phyloP scores from a whole-genome alignment of 2,113 vertebrate genomes.

The Podocnemis expansa region DNA sequence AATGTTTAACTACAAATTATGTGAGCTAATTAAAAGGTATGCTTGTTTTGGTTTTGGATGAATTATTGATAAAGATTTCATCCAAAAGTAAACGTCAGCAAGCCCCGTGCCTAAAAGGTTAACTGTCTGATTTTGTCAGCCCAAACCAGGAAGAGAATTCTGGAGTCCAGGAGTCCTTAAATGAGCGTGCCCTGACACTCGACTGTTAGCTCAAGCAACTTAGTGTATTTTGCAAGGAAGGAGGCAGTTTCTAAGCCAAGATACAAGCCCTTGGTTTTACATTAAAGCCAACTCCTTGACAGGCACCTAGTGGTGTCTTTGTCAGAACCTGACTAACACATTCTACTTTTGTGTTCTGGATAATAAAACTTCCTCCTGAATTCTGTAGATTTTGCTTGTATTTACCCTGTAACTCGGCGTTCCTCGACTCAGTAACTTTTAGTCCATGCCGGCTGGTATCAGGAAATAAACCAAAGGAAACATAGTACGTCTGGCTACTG shows the following conservation, averaged over 20 bases:
- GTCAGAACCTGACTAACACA: neutral
- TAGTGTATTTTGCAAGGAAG: neutral
- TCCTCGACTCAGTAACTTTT: too few relatives aligned
- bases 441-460: too few relatives aligned
- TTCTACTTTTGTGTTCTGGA: neutral
- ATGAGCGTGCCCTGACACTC: neutral
- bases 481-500: too few relatives aligned
- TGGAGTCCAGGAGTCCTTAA: neutral
- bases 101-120: neutral
- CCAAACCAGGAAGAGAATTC: neutral
- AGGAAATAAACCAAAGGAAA: too few relatives aligned
- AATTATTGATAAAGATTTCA: neutral
- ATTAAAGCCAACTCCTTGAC: neutral
- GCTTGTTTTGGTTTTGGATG: neutral
- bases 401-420: neutral
- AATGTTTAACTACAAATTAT: neutral
- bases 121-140: neutral
- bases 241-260: neutral
- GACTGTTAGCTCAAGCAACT: neutral
- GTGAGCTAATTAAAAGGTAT: neutral
- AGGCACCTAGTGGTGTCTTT: neutral
- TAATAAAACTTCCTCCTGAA: neutral
- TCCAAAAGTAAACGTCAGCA: conserved; percentile 9
- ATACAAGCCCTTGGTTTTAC: neutral
- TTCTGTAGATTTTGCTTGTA: neutral